Conservation (phyloP, 2,888 invertebrate species). For the Augiades crinisus region DNA sequence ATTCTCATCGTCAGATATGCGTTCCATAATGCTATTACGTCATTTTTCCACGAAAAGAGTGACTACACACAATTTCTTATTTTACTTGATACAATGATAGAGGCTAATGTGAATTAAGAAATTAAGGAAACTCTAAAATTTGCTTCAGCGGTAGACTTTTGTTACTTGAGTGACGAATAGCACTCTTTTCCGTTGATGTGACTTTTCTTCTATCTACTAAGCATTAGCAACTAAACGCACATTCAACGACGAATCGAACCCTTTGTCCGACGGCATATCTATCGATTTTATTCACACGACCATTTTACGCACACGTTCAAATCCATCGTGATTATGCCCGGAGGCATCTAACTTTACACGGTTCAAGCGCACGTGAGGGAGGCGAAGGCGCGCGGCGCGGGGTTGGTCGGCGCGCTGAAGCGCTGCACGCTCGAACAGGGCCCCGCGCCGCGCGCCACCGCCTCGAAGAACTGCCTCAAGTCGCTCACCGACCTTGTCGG, state of each 20-base stretch:
- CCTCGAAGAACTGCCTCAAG: slow-evolving; percentile 87
- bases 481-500: slow-evolving; percentile 83
- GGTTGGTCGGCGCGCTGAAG: slow-evolving; percentile 60
- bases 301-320: not conserved
- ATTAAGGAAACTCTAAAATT: no score
- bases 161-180: no score
- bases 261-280: no score
- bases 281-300: no score
- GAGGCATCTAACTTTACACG: not conserved
- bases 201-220: no score
- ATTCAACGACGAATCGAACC: no score
- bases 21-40: not conserved
- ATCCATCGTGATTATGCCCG: not conserved
- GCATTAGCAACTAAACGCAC: no score
- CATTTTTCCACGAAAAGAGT: not conserved
- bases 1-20: not conserved
- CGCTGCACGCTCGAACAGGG: slow-evolving; percentile 51
- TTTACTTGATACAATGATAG: no score
- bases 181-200: no score
- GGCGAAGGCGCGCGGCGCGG: slow-evolving; percentile 60
- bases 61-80: no score
- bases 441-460: slow-evolving; percentile 72
- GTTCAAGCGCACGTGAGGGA: slow-evolving; percentile 66
- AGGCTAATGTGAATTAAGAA: no score
- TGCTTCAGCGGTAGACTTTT: no score